phyloP scores from a whole-genome alignment of 2,888 invertebrate species.

The Abrostola triplasia region DNA sequence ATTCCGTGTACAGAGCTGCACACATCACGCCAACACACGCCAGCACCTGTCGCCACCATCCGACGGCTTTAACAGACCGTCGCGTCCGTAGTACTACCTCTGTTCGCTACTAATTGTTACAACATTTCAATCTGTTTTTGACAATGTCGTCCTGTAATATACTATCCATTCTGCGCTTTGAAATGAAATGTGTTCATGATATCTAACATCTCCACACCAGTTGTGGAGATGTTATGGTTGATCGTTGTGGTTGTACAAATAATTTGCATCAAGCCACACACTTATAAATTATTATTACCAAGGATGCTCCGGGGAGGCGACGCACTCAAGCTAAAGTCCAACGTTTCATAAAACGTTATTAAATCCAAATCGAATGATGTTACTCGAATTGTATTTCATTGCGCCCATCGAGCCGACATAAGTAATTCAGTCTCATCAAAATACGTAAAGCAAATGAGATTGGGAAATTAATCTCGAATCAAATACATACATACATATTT shows the following conservation, averaged over 20 bases:
- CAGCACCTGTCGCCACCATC: neutral
- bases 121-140: neutral
- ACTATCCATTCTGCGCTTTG: no score
- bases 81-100: neutral
- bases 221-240: no score
- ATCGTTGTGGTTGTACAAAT: slow-evolving; percentile 7
- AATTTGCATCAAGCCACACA: slow-evolving; percentile 25
- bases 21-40: neutral
- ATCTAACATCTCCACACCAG: no score
- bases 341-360: slow-evolving; percentile 6
- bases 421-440: neutral
- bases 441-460: neutral
- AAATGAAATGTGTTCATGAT: no score
- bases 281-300: slow-evolving; percentile 12
- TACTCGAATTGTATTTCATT: slow-evolving; percentile 4
- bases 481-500: slow-evolving; percentile 2
- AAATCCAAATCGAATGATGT: slow-evolving; percentile 18
- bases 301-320: neutral
- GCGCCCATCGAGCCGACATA: slow-evolving; percentile 1
- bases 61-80: neutral
- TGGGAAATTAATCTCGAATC: slow-evolving; percentile 1
- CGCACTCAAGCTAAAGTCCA: neutral
- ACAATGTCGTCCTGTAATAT: neutral
- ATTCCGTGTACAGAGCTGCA: neutral
- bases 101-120: neutral